These are phyloP conservation scores for Hoplodrina ambigua DNA, from an alignment of 2,888 invertebrate species.

Conservation along the genomic window DNA sequence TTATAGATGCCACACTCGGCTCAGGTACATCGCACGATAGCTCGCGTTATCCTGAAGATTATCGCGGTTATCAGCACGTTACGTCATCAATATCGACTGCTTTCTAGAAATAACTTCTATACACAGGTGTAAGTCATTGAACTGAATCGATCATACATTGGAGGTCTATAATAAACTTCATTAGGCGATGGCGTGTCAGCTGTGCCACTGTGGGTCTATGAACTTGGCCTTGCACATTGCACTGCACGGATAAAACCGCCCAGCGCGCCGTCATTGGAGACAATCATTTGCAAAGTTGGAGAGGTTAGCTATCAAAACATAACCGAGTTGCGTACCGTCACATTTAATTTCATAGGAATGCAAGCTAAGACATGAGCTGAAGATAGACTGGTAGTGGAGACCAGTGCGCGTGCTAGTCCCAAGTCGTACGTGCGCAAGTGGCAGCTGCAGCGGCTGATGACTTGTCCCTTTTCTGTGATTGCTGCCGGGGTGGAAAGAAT, in stretches of 20 bases:
- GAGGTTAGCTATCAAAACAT: conserved; percentile 5
- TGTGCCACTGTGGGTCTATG: no score
- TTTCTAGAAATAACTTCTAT: conserved; percentile 12
- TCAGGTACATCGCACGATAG: not conserved
- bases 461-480: no score
- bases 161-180: not conserved
- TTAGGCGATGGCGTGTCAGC: not conserved
- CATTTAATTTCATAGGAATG: no score
- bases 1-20: not conserved
- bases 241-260: not conserved
- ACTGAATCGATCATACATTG: not conserved
- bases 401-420: no score
- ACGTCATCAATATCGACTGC: conserved; percentile 5
- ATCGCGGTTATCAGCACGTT: not conserved
- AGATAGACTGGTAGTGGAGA: no score
- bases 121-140: conserved; percentile 4
- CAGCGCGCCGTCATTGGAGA: not conserved
- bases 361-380: no score
- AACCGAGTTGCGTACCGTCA: not conserved
- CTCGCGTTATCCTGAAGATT: conserved; percentile 13
- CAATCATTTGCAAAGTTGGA: not conserved
- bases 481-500: no score
- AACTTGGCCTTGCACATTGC: not conserved
- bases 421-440: no score
- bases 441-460: no score